phyloP scores from a whole-genome alignment of 2,797 vertebrate genomes.

The Ataeniobius toweri region DNA sequence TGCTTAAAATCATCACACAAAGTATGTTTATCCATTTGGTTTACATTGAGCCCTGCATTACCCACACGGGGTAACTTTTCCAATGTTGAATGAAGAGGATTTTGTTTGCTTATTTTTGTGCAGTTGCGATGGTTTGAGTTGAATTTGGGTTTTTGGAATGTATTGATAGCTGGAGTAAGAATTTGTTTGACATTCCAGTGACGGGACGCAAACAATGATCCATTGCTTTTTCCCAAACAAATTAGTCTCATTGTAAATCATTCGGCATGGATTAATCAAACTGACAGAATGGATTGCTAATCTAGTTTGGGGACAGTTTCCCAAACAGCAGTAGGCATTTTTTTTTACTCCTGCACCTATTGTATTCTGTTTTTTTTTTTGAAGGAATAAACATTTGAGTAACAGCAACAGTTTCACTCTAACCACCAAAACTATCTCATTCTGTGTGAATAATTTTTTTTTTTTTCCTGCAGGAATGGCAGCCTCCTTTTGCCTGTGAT shows the following conservation, averaged over 20 bases:
- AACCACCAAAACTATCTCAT: slow-evolving; percentile 1
- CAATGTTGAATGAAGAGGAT: neutral
- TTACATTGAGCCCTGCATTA: neutral
- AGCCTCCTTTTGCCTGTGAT: slow-evolving; percentile 97
- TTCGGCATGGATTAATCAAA: neutral
- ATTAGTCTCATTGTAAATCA: neutral
- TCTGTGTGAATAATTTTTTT: slow-evolving; percentile 19
- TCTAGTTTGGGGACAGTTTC: neutral
- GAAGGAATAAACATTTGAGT: neutral
- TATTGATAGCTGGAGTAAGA: neutral
- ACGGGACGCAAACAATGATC: neutral
- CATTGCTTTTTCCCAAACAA: neutral
- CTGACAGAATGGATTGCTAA: neutral
- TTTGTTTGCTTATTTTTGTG: too few relatives aligned
- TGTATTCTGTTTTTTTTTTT: neutral
- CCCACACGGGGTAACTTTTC: neutral
- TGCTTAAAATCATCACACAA: neutral
- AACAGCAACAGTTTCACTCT: slow-evolving; percentile 5
- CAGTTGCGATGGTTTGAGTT: neutral
- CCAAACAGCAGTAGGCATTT: neutral
- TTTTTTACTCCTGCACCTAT: neutral
- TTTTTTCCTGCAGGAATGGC: slow-evolving; percentile 87
- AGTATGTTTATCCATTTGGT: neutral
- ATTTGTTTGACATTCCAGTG: neutral
- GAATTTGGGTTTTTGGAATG: neutral